Base-by-base conservation (phyloP, 2,888 invertebrate genomes). In the Leptothorax acervorum region DNA sequence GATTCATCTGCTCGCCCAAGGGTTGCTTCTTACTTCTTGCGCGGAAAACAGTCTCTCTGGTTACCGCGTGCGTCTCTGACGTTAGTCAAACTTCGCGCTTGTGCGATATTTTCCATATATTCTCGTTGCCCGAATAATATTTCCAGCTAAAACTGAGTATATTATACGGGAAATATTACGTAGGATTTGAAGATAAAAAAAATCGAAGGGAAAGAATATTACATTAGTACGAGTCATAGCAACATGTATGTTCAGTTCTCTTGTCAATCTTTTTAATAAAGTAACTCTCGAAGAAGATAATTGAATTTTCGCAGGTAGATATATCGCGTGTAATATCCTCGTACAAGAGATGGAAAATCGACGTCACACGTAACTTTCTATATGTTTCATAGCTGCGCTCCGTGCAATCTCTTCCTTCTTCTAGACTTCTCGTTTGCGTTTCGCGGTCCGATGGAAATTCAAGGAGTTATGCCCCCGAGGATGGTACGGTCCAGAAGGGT, bases 1-100 rank as follows among this genome's bases (percentile, higher is more conserved):
- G 89, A 90, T 91, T 88, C 88, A 88, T 91, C 84, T 84, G 83
- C 87, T 86, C 82, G 83, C 81, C 84, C 76, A 81, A 60, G 79
- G 73, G 73, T 73, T 81, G 79, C 79, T 45, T 81, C 73, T 79
- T 79, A 79, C 73, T 73, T 73, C 60, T 73, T 62, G 73, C 79
- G 73, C 48, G 79, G 73, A 51, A 81, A 73, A 73, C 60, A 73
- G 79, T 81, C 71, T 73, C 73, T 81, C 79, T 23, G 35, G 73
- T 81, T 81, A 73, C 60, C 48, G 73, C 28, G 48, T 28, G 73
- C 79, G 73, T 71, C 48, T 73, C 73, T 28, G 55, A 73, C 60
- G 73, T 81, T 81, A 81, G 60, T 73, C 48, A 48, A 81, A 81
- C 79, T 73, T 60, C 57, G 60, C 48, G 45, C 39, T 62, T 39